Evolutionary conservation across 2,888 invertebrate species (phyloP).

Genomic region (Pyrgus malvae): DNA sequence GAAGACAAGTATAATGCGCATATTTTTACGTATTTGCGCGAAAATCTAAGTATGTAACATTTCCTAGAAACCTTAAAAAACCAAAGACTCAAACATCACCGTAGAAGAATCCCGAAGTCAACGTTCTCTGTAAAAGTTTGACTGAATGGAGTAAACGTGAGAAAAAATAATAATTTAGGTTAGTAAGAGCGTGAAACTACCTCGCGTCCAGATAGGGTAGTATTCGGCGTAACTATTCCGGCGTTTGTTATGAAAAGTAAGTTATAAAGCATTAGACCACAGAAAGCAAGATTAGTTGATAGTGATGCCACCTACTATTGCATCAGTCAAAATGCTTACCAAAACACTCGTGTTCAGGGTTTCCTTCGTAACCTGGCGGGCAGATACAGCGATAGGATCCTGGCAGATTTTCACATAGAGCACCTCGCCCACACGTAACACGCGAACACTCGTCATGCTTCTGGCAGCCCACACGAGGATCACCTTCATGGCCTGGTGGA

Average conservation of each 20-base stretch:
- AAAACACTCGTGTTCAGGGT: constrained; percentile 88
- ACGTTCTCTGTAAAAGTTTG: constrained; percentile 11
- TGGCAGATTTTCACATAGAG: constrained; percentile 89
- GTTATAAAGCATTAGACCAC: constrained; percentile 71
- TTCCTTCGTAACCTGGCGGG: constrained; percentile 91
- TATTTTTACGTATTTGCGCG: constrained; percentile 12
- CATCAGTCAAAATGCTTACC: constrained; percentile 77
- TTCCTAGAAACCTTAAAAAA: constrained; percentile 1
- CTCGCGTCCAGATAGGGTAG: constrained; percentile 63
- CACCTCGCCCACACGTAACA: constrained; percentile 89
- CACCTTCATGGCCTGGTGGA: constrained; percentile 90
- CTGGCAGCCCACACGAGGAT: constrained; percentile 87
- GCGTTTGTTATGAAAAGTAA: constrained; percentile 42
- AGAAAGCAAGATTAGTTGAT: constrained; percentile 42
- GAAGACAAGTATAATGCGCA: constrained; percentile 1
- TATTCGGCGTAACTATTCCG: constrained; percentile 70
- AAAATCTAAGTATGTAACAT: background rate
- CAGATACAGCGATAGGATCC: constrained; percentile 91
- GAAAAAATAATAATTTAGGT: constrained; percentile 41
- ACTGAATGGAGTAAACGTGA: background rate
- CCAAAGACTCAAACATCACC: constrained; percentile 8
- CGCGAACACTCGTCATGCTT: constrained; percentile 90
- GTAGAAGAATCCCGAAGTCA: constrained; percentile 8
- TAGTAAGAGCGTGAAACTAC: constrained; percentile 78
- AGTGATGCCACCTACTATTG: constrained; percentile 47